Base-by-base conservation (phyloP, 1,140 invertebrate genomes). In the Hyposmocoma kahamanoa region DNA sequence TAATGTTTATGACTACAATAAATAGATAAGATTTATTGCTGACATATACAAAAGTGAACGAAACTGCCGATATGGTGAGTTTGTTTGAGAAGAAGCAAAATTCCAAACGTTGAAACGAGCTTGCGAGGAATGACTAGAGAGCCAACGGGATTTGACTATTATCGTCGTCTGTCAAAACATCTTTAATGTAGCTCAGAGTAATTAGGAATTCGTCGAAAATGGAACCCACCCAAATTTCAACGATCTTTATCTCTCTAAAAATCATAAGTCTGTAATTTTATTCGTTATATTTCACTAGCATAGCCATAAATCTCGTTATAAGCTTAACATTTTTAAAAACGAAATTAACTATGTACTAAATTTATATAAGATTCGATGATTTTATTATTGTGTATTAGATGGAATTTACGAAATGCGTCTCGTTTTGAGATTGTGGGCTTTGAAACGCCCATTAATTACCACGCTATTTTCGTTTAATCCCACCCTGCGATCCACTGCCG, bases 381-480 rank as follows among this genome's bases (percentile, higher is more conserved):
- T 62, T 59, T 58, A 57, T 59, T 56, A 61, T 56, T 19, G 52
- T 42, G 21, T 17, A 59, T 54, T 24, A 59, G 41, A 63, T 48
- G 56, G 59, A 58, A 63, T 70, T 71, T 55, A 58, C 38, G 59
- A 56, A 72, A 70, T 63, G 60, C 56, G 57, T 57, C 48, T 65
- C 60, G 50, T 62, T 64, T 70, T 62, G 43, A 72, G 62, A 64
- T 70, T 77, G 73, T 71, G 69, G 61, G 56, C 55, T 70, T 59
- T 49, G 53, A 62, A 62, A 56, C 59, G 56, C 34, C 61, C 60
- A 78, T 78, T 72, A 79, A 74, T 79, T 76, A 74, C 56, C 19
- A 22, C 32, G 68, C 67, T 82, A 82, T 82, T 82, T 79, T 58
- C 36, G 75, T 73, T 59, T 76, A 79, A 82, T 82, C 78, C 70